Evolutionary conservation across 1,140 invertebrate species (phyloP).

Genomic region (Drosophila paulistorum): DNA sequence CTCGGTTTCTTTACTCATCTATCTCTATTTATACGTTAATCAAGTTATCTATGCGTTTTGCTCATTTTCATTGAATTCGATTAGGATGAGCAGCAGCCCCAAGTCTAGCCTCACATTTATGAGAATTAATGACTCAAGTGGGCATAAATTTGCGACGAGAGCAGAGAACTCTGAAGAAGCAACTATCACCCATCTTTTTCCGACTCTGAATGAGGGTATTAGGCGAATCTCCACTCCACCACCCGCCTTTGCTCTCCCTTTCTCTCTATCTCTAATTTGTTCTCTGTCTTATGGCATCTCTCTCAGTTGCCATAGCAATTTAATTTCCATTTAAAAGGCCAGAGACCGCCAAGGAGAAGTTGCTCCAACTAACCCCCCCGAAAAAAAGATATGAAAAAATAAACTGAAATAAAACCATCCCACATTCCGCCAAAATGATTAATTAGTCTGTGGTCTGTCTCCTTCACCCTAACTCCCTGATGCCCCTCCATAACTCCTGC

Average conservation of each 20-base stretch:
- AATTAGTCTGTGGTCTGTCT: conserved; percentile 58
- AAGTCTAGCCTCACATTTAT: conserved; percentile 56
- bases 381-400: conserved; percentile 3
- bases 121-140: conserved; percentile 75
- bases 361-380: conserved; percentile 1
- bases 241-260: not conserved
- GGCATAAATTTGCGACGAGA: conserved; percentile 57
- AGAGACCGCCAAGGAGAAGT: conserved; percentile 33
- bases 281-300: not conserved
- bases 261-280: conserved; percentile 14
- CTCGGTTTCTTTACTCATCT: conserved; percentile 11
- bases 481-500: not conserved
- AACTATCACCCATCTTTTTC: conserved; percentile 9
- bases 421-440: conserved; percentile 52
- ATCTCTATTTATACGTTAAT: conserved; percentile 37
- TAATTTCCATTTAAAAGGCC: conserved; percentile 70
- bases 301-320: conserved; percentile 62
- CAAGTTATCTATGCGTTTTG: conserved; percentile 62
- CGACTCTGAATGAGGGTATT: conserved; percentile 21
- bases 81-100: conserved; percentile 34
- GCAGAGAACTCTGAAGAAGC: conserved; percentile 11
- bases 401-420: conserved; percentile 19
- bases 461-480: conserved; percentile 1
- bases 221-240: not conserved
- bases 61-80: conserved; percentile 68